Conservation (phyloP, 2,888 invertebrate genomes). For the Tetranychus truncatus region DNA sequence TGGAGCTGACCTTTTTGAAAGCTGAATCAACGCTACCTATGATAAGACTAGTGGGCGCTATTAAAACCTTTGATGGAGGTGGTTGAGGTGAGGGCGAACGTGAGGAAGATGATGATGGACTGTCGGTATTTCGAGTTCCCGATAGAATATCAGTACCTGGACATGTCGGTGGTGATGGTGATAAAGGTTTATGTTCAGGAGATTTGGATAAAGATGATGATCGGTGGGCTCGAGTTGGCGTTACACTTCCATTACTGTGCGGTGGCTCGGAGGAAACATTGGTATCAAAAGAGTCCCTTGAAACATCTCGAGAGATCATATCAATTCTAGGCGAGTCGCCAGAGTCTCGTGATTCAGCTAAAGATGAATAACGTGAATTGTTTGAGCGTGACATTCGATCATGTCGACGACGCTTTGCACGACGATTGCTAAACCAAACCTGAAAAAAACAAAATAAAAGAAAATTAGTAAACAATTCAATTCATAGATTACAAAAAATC, state of each 20-base stretch:
- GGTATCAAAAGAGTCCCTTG: constrained; percentile 2
- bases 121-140: not conserved
- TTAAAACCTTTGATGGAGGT: not conserved
- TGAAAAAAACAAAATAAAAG: constrained; percentile 31
- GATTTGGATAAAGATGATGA: no score
- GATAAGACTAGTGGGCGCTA: constrained; percentile 5
- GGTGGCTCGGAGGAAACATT: not conserved
- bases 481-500: no score
- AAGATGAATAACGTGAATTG: constrained; percentile 19
- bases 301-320: constrained; percentile 20
- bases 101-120: not conserved
- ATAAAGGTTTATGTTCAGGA: not conserved
- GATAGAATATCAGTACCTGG: not conserved
- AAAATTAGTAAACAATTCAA: not conserved
- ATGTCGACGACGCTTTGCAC: constrained; percentile 92
- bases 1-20: constrained; percentile 5
- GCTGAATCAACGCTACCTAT: constrained; percentile 10
- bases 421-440: constrained; percentile 99
- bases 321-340: constrained; percentile 20
- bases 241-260: not conserved
- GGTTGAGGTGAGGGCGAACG: not conserved
- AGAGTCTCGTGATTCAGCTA: constrained; percentile 15
- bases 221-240: not conserved
- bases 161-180: not conserved
- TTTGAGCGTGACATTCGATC: constrained; percentile 50